Evolutionary conservation across 2,113 vertebrate genomes (phyloP), one percentile per base, ranked within the genome.

Genomic region (Mormyrus lacerda): DNA sequence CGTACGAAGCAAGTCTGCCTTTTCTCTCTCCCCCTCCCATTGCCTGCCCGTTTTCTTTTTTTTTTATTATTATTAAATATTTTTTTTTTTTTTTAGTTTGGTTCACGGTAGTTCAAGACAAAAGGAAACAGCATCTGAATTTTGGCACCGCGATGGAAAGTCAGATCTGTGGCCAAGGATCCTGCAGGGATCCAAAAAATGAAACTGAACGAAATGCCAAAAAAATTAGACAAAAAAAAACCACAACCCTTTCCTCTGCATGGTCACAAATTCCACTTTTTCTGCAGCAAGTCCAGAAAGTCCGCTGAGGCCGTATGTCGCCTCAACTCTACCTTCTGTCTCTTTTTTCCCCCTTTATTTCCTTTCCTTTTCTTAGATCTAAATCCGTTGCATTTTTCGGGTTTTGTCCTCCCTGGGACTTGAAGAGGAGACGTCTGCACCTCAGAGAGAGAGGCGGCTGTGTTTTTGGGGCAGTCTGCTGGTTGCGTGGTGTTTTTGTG

Each of bases 151-250:
- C 91, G 94, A 94, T 96, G 93, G 95, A 93, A 95, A 94, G 91
- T 94, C 94, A 95, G 95, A 96, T 92, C 94, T 92, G 95, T 95
- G 97, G 97, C 96, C 97, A 97, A 95, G 95, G 96, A 96, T 95
- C 96, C 96, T 96, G 97, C 96, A 96, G 96, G 94, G 96, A 95
- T 96, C 92, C 95, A 95, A 93, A 93, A 95, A 95, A 90, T 89
- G 45, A 91, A 94, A 94, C 95, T 94, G 92, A 95, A 95, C 93
- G 94, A 96, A 95, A 94, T 93, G 95, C 94, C 93, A 92, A 94
- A 94, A 94, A 95, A 95, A 95, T 91, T 48, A 89, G 61, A 69
- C n/a, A 91, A 93, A 92, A 87, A 89, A 94, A 94, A 94, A 93
- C 93, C 93, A 94, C 94, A 94, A 95, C 95, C 95, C 95, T 95